A percentile compares a stretch with the other conserved stretches of the same genome.
Conservation (phyloP, 2,113 vertebrate genomes). For the Charina bottae region DNA sequence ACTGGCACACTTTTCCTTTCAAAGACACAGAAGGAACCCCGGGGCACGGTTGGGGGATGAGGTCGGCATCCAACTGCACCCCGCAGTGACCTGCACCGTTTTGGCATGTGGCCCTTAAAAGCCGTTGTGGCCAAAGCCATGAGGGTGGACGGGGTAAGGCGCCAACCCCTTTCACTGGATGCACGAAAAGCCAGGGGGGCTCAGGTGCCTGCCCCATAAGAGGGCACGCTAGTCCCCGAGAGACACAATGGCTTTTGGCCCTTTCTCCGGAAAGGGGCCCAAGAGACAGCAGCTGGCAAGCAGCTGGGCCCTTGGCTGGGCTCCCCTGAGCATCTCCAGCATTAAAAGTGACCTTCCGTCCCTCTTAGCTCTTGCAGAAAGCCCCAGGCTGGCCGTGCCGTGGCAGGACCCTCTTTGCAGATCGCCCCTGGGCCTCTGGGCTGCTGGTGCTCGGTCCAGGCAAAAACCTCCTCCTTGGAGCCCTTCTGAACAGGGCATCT, state of each 20-base stretch:
- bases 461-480: background rate
- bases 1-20: background rate
- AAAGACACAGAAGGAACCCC: background rate
- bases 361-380: background rate
- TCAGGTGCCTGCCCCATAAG: background rate
- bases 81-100: background rate
- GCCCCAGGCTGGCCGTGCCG: fast-evolving
- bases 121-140: background rate
- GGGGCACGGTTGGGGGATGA: background rate
- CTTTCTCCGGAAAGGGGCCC: background rate
- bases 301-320: background rate
- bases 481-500: background rate
- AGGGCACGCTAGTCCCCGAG: background rate
- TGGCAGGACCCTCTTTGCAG: background rate
- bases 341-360: background rate
- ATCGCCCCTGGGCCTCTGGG: background rate
- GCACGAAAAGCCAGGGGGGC: background rate
- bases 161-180: background rate
- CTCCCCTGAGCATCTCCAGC: background rate
- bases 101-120: background rate
- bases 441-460: background rate
- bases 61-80: background rate
- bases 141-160: background rate
- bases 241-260: background rate
- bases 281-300: background rate